Percentiles rank a stretch among this genome's conserved stretches.
Evolutionary conservation across 2,113 vertebrate species (phyloP).

Genomic region (Passer domesticus): DNA sequence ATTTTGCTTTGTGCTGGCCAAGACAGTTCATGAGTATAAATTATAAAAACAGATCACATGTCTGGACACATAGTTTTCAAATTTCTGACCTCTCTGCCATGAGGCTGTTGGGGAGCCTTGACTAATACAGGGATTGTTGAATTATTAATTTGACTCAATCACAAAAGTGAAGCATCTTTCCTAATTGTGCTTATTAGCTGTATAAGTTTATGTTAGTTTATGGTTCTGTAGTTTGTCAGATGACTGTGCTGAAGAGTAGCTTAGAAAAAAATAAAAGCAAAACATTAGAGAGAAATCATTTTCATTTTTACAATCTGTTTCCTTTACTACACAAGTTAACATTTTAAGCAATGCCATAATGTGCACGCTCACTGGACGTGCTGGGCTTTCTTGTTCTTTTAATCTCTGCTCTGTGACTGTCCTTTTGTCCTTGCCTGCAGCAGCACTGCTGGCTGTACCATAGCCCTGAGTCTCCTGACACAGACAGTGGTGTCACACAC

Average conservation of each 20-base stretch:
- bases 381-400: neutral
- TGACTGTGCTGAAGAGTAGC: neutral
- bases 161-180: neutral
- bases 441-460: neutral
- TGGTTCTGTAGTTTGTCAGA: neutral
- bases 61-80: neutral
- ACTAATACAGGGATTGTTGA: neutral
- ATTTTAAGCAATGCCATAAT: neutral
- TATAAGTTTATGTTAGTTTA: neutral
- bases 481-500: neutral
- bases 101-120: neutral
- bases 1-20: neutral
- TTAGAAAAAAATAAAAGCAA: neutral
- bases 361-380: fast-evolving
- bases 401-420: neutral
- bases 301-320: neutral
- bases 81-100: neutral
- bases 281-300: neutral
- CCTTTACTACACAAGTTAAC: neutral
- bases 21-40: neutral
- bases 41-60: neutral
- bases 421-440: neutral
- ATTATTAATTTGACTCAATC: neutral
- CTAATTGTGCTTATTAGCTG: neutral
- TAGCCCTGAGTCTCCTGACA: neutral